Evolutionary conservation across 2,888 invertebrate species (phyloP), one percentile per base, ranked within the genome.

Genomic region (Oscheius onirici): DNA sequence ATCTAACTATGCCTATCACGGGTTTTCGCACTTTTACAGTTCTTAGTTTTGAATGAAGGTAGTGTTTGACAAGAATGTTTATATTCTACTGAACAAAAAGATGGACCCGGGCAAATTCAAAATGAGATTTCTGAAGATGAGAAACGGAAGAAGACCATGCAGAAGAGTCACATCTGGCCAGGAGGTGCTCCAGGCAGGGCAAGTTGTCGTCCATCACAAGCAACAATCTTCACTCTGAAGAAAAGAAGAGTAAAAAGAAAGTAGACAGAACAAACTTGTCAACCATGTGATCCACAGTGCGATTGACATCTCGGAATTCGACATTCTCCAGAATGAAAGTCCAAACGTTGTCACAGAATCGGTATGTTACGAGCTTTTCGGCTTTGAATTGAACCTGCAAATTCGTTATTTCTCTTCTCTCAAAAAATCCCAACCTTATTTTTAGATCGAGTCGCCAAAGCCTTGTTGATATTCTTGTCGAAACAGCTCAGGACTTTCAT

Each of bases 271-370:
- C 63, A 43, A n/a, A 70, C 70, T 70, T 70, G 41, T 61, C 63
- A 17, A 70, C 24, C 52, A 63, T 22, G 20, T 63, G 40, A 26
- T 70, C 70, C 13, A 70, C 41, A 17, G 54, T 41, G 20, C 70
- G 52, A 20, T 63, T 51, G 0, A 71, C 61, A 43, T 79, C 79
- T 3, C 95, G 91, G 88, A 97, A 97, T 88, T 97, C 97, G 11
- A 97, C 97, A 90, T 97, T 94, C 88, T 95, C 95, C 84, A 99
- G 91, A 92, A 99, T 95, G 87, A 99, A 95, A 6, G 97, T 99
- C 99, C 99, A 99, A 1, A 99, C 99, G 90, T 99, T 99, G 91
- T 99, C 99, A 91, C 99, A 99, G 90, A 99, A 99, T 87, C 99
- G 90, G 89, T 93, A 91, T 91, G 92, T 92, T 83, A 91, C 91